Percentiles rank a stretch among this genome's conserved stretches.
phyloP scores from a whole-genome alignment of 2,797 vertebrate genomes.

The Corythornis leucogaster region DNA sequence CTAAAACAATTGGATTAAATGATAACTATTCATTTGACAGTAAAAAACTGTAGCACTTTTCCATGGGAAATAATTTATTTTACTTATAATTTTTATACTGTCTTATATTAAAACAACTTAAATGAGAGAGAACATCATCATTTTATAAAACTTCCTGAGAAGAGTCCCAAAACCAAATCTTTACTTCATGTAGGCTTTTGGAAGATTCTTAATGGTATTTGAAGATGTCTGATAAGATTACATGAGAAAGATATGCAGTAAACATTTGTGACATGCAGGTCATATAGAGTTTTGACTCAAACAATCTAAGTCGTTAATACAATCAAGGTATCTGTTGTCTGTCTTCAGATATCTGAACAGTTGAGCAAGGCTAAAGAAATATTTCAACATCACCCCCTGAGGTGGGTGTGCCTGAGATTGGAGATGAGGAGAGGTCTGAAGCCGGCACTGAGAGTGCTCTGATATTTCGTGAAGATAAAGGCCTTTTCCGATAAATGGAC shows the following conservation, averaged over 20 bases:
- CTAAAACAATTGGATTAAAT: background rate
- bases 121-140: background rate
- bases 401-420: no score
- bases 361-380: no score
- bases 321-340: no score
- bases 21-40: background rate
- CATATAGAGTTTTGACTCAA: no score
- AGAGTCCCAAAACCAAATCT: background rate
- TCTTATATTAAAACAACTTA: background rate
- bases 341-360: no score
- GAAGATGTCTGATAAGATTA: background rate
- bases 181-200: background rate
- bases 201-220: background rate
- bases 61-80: background rate
- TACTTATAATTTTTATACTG: background rate
- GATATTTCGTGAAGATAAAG: no score
- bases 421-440: no score
- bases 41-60: background rate
- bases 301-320: no score
- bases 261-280: background rate
- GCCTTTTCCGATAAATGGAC: no score
- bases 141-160: background rate
- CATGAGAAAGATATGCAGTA: background rate
- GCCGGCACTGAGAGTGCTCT: no score
- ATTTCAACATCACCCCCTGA: no score